These are phyloP conservation scores for Clivina fossor DNA, from an alignment of 2,888 invertebrate genomes.

Conservation along the genomic window DNA sequence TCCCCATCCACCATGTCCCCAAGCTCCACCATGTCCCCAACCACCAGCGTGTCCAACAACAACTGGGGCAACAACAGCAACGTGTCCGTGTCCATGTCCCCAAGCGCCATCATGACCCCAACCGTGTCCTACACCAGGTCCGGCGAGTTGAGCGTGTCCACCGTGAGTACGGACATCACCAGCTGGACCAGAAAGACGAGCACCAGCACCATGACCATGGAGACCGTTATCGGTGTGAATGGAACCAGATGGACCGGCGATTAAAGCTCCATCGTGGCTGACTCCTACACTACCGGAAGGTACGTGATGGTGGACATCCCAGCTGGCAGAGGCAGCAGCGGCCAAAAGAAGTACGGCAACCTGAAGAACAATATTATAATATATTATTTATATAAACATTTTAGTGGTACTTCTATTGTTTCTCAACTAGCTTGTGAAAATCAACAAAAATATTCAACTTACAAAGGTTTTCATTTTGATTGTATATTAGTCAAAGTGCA, in stretches of 20 bases:
- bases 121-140: too few species aligned
- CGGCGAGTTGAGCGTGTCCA: too few species aligned
- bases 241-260: too few species aligned
- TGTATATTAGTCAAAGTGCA: not conserved
- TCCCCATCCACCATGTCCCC: slow-evolving; percentile 26
- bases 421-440: too few species aligned
- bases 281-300: slow-evolving; percentile 39
- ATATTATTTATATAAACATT: too few species aligned
- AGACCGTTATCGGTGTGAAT: too few species aligned
- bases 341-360: slow-evolving; percentile 38
- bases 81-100: slow-evolving; percentile 16
- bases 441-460: slow-evolving; percentile 30
- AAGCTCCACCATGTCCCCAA: slow-evolving; percentile 23
- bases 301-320: too few species aligned
- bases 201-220: too few species aligned
- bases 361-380: slow-evolving; percentile 29
- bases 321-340: slow-evolving; percentile 35
- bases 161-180: too few species aligned
- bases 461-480: slow-evolving; percentile 42
- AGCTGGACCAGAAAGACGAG: too few species aligned
- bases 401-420: too few species aligned
- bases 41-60: not conserved
- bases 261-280: too few species aligned
- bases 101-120: not conserved
- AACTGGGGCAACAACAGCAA: not conserved